Percentiles rank a stretch among this genome's conserved stretches.
phyloP scores from a whole-genome alignment of 2,797 vertebrate species.

The Oreochromis grahami region DNA sequence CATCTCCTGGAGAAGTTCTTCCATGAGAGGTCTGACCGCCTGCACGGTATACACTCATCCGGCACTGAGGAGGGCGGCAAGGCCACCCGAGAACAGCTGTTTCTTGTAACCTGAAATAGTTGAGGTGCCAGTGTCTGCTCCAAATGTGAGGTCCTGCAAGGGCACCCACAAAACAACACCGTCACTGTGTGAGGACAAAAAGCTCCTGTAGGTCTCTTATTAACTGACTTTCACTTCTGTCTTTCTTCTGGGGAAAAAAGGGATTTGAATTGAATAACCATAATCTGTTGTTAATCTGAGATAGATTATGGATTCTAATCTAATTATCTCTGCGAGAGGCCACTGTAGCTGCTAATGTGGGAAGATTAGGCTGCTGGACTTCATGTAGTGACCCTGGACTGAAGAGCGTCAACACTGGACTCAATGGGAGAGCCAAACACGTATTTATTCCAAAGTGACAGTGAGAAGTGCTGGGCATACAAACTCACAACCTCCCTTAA shows the following conservation, averaged over 20 bases:
- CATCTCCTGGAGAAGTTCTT: not conserved
- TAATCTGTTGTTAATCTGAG: constrained; percentile 52
- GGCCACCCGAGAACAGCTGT: constrained; percentile 76
- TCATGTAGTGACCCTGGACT: constrained; percentile 49
- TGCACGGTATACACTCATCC: constrained; percentile 28
- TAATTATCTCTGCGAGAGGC: constrained; percentile 61
- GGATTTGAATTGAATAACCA: not conserved
- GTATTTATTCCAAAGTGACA: constrained; percentile 73
- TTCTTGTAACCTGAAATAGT: constrained; percentile 82
- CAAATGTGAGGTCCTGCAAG: constrained; percentile 68
- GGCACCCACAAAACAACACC: constrained; percentile 55
- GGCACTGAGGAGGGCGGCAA: constrained; percentile 46
- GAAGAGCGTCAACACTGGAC: constrained; percentile 71
- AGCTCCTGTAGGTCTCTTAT: not conserved
- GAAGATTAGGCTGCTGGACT: constrained; percentile 62
- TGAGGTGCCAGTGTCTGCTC: constrained; percentile 76
- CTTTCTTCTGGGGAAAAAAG: not conserved
- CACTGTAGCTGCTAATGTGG: constrained; percentile 65
- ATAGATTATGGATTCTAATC: constrained; percentile 52
- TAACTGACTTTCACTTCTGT: not conserved
- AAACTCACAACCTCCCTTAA: constrained; percentile 37
- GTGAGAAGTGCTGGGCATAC: constrained; percentile 69
- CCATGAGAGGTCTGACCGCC: not conserved
- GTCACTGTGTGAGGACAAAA: not conserved
- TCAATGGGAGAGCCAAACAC: constrained; percentile 67